Evolutionary conservation across 2,888 invertebrate genomes (phyloP), one percentile per base, ranked within the genome.

Genomic region (Escarpia spicata): DNA sequence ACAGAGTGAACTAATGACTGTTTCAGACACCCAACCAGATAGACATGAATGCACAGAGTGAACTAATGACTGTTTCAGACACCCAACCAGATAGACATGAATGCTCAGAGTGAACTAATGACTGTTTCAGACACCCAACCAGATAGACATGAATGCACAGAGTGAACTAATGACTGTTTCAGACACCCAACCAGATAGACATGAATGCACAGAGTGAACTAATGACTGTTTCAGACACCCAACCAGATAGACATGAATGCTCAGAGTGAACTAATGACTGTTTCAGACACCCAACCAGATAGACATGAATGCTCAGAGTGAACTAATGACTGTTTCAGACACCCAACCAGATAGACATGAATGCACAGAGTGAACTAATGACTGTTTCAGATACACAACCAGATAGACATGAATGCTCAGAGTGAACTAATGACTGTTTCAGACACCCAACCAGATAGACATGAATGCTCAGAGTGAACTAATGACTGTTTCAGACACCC

Each of bases 131-230:
- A 94, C 94, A 92, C 98, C 98, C 93, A 98, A 98, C 94, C 98
- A 98, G 97, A 99, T 99, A 96, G 99, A 99, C 97, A 99, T 99
- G 99, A 99, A 99, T 97, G 98, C 98, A 98, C 99, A 99, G 97
- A 99, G 99, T 97, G 99, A 99, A 97, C 97, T 99, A 96, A 99
- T 99, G 99, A 99, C 99, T 92, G 37, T 94, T 94, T 52, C 94
- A 94, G 95, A 94, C 94, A 92, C 98, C 98, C 93, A 98, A 98
- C 94, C 98, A 98, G 97, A 99, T 99, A 96, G 99, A 99, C 97
- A 99, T 99, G 99, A 99, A 99, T 97, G 98, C 98, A 98, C 99
- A 99, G 97, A 99, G 99, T 97, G 99, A 99, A 97, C 97, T 99
- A 96, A 99, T 99, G 99, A 99, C 99, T 92, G 37, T 94, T 94